A percentile compares a stretch with the other conserved stretches of the same genome.
Conservation (phyloP, 2,113 vertebrate species). For the Phyllostomus hastatus region DNA sequence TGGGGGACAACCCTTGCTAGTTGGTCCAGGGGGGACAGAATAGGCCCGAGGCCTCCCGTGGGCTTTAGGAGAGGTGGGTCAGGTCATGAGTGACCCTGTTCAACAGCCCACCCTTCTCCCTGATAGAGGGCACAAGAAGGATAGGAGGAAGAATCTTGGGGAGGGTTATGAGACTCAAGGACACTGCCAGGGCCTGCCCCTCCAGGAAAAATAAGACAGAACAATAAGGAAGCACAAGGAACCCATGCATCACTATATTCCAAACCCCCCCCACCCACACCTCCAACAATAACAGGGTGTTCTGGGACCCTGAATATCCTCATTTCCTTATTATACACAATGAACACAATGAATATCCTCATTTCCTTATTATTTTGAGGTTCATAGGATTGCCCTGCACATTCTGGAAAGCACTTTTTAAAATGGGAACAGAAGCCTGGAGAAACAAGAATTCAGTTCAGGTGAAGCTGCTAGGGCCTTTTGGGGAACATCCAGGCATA, state of each 20-base stretch:
- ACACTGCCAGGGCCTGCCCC: neutral
- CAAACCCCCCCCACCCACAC: neutral
- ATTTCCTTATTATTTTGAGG: slow-evolving; percentile 49
- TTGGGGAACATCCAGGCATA: neutral
- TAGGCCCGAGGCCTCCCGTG: neutral
- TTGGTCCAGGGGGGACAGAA: neutral
- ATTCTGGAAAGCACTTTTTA: slow-evolving; percentile 15
- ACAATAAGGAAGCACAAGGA: slow-evolving; percentile 37
- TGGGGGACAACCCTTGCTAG: neutral
- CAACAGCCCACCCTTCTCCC: neutral
- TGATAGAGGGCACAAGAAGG: neutral
- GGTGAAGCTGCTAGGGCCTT: neutral
- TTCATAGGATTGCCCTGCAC: slow-evolving; percentile 25
- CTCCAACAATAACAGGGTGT: neutral
- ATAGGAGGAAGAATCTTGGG: neutral
- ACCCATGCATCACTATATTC: neutral
- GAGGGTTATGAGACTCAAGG: neutral
- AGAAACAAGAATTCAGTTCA: neutral
- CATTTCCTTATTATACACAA: slow-evolving; percentile 56
- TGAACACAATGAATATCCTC: neutral
- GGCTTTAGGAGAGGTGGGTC: neutral
- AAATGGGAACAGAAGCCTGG: slow-evolving; percentile 1
- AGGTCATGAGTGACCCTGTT: neutral
- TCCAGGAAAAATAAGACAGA: neutral
- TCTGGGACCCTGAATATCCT: neutral